These are phyloP conservation scores for Sceloporus undulatus DNA, from an alignment of 2,113 vertebrate genomes.

Conservation along the genomic window DNA sequence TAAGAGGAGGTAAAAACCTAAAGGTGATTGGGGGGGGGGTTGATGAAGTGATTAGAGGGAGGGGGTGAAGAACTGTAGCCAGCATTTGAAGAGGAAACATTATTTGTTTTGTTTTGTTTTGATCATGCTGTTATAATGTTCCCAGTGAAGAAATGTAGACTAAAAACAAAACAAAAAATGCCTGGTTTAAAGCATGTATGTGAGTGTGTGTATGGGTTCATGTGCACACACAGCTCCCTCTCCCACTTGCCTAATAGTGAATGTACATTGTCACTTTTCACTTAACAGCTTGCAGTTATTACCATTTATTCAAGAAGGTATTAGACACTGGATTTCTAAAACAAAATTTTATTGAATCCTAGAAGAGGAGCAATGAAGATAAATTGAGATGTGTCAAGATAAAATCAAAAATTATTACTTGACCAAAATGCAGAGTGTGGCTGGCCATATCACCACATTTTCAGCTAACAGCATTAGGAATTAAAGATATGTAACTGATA, in stretches of 20 bases:
- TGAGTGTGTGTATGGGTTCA: neutral
- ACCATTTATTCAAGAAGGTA: constrained; percentile 51
- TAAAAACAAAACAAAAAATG: neutral
- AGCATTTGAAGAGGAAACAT: neutral
- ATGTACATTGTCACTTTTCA: constrained; percentile 10
- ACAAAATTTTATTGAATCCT: constrained; percentile 63
- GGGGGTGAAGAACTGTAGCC: constrained; percentile 28
- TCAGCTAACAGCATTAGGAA: constrained; percentile 59
- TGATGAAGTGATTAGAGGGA: constrained; percentile 19
- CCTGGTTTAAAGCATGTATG: neutral
- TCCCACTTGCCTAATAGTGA: neutral
- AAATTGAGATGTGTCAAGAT: constrained; percentile 70
- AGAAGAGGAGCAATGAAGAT: constrained; percentile 58
- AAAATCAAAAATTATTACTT: constrained; percentile 76
- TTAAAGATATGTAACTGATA: constrained; percentile 72
- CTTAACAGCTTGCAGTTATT: constrained; percentile 58
- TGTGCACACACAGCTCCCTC: neutral
- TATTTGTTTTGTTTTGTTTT: constrained; percentile 32
- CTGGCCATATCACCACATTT: constrained; percentile 59
- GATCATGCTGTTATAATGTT: neutral
- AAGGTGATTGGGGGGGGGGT: constrained; percentile 49
- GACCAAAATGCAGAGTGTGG: constrained; percentile 57
- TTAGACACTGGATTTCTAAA: constrained; percentile 64
- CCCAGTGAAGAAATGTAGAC: neutral
- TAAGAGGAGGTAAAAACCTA: neutral